Base-by-base conservation (phyloP, 2,888 invertebrate species). In the Lymantria monacha region DNA sequence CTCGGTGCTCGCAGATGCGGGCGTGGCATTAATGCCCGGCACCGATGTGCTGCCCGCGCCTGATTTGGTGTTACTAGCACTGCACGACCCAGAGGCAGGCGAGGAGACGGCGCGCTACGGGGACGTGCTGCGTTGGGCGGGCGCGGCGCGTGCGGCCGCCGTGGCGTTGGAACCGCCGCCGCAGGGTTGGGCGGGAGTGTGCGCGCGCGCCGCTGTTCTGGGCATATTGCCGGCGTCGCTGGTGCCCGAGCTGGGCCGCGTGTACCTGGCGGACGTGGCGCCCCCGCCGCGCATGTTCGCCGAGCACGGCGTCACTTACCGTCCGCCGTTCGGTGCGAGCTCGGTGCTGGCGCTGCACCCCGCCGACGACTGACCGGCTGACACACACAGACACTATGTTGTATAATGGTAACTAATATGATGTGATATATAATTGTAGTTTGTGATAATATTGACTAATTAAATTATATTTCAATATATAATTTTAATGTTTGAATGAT, bases 241-340 rank as follows among this genome's bases (percentile, higher is more conserved):
- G 69, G 53, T 64, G 22, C 31, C 66, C 46, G 44, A 69, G 57
- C 70, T 74, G 51, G 68, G 81, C 33, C 95, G 95, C 82, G 89
- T 97, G 66, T 97, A 96, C 91, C 93, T 97, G 61, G 96, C 96
- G 80, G 96, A 97, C 91, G 92, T 97, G 73, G 96, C 96, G 64
- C 93, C 97, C 74, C 97, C 98, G 30, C 91, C 93, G 63, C 55
- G 50, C 7, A 93, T 97, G 69, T 97, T 95, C 88, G 88, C 92
- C 48, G 95, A 95, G 70, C 94, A 95, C 65, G 95, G 95, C 50
- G 94, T 97, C 57, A 92, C 92, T 60, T 98, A 97, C 90, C 93
- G 94, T 72, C 95, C 97, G 62, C 97, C 97, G 8, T 98, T 97
- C 79, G 88, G 86, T 64, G 88, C 88, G 51, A 50, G 64, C 50